Conservation (phyloP, 2,797 vertebrate genomes). For the Myotis pilosus region DNA sequence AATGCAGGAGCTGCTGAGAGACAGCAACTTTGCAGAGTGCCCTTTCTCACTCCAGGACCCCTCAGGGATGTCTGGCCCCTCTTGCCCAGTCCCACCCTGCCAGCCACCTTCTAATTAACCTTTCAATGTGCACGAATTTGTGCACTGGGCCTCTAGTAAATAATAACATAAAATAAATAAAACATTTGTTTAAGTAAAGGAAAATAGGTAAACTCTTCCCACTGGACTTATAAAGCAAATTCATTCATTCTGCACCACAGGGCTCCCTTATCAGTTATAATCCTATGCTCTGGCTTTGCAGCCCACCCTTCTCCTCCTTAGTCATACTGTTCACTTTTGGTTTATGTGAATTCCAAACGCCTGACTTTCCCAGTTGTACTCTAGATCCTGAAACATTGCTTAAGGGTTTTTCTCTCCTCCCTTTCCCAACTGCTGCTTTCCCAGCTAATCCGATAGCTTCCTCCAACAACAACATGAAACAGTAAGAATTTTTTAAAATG, state of each 20-base stretch:
- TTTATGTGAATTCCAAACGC: not conserved
- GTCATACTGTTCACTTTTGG: not conserved
- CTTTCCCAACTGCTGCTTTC: constrained; percentile 29
- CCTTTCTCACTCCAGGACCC: no score
- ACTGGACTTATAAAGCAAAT: not conserved
- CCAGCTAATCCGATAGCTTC: not conserved
- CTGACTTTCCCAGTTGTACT: not conserved
- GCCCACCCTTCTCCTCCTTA: not conserved
- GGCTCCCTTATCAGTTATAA: not conserved
- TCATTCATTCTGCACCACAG: not conserved
- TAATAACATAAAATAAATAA: no score
- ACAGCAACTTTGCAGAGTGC: no score
- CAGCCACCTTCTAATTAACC: no score
- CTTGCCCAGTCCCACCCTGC: no score
- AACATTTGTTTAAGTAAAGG: not conserved
- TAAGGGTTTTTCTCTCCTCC: not conserved
- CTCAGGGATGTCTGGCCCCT: no score
- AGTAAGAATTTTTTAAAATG: not conserved
- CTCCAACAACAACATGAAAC: constrained; percentile 28
- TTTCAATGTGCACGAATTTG: no score
- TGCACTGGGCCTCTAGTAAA: no score
- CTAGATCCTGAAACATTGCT: not conserved
- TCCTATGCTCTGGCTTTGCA: not conserved
- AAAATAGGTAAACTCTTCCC: not conserved
- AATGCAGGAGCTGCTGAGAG: no score